These are phyloP conservation scores for Pachyramphus minor DNA, from an alignment of 2,113 vertebrate genomes.

Conservation along the genomic window DNA sequence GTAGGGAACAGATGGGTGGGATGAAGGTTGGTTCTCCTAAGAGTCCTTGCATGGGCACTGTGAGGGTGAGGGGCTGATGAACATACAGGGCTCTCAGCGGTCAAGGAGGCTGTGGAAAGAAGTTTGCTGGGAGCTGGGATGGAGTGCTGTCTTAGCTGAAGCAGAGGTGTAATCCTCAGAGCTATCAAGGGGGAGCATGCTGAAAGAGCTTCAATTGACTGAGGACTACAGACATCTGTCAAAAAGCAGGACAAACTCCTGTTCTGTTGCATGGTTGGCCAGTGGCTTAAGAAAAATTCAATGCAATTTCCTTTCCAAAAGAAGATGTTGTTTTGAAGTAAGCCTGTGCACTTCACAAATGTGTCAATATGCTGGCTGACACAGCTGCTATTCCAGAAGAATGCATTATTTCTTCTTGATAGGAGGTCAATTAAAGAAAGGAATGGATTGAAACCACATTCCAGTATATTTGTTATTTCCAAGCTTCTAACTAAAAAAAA, in stretches of 20 bases:
- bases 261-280: not conserved
- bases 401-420: conserved; percentile 2
- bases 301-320: not conserved
- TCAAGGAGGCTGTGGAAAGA: not conserved
- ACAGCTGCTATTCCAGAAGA: not conserved
- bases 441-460: conserved; percentile 23
- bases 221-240: not conserved
- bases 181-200: not conserved
- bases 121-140: not conserved
- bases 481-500: conserved; percentile 34
- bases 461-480: conserved; percentile 52
- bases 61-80: not conserved
- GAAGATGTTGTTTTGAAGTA: conserved; percentile 7
- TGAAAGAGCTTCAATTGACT: fast-evolving
- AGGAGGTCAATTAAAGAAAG: conserved; percentile 10
- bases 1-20: not conserved
- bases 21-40: not conserved
- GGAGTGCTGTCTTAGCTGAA: not conserved
- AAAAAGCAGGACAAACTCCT: not conserved
- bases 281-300: not conserved
- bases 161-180: not conserved
- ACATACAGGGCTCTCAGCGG: not conserved
- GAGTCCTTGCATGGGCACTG: not conserved
- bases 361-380: not conserved
- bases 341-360: not conserved